Conservation (phyloP, 2,113 vertebrate species). For the Ageneiosus marmoratus region DNA sequence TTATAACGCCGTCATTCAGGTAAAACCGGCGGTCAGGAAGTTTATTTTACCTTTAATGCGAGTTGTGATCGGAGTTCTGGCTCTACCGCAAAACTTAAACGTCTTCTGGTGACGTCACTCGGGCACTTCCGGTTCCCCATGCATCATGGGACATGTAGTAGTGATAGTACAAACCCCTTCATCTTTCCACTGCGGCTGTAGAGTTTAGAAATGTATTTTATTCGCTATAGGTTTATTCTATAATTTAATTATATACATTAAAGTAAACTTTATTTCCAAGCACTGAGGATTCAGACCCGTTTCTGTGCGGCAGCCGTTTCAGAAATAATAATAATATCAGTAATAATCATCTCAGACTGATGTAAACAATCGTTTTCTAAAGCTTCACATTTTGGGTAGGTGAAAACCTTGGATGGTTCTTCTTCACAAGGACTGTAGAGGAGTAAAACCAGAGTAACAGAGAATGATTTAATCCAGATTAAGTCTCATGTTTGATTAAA, state of each 20-base stretch:
- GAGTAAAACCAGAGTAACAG: too few species aligned
- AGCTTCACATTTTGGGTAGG: neutral
- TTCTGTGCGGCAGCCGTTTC: neutral
- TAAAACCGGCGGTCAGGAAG: neutral
- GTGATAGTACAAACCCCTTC: too few species aligned
- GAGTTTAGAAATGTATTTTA: neutral
- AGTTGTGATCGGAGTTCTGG: neutral
- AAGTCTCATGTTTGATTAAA: neutral
- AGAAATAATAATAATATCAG: too few species aligned
- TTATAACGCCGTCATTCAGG: too few species aligned
- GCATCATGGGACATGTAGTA: slow-evolving; percentile 5
- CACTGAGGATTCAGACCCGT: neutral
- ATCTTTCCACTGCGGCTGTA: too few species aligned
- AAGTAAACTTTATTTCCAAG: too few species aligned
- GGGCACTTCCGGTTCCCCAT: neutral
- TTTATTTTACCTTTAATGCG: neutral
- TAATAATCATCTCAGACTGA: neutral
- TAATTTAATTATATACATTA: neutral
- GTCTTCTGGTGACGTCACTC: neutral
- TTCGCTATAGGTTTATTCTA: neutral
- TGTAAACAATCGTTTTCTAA: neutral
- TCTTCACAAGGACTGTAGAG: too few species aligned
- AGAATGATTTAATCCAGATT: neutral
- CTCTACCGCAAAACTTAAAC: too few species aligned
- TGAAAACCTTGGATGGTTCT: too few species aligned